Conservation (phyloP, 1,140 invertebrate genomes). For the Pseudomyrmex dendroicus region DNA sequence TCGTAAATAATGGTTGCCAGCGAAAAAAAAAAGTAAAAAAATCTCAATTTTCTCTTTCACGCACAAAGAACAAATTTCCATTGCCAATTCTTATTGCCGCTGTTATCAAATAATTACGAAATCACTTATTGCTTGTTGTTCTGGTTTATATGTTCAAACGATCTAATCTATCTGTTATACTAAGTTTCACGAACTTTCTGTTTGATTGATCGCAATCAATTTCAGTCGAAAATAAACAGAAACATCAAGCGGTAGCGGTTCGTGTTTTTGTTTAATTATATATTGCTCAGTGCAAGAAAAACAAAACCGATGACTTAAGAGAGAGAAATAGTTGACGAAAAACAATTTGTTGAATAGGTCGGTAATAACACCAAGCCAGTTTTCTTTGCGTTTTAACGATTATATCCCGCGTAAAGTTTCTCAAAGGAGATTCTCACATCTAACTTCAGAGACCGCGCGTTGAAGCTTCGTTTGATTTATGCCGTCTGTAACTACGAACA, state of each 20-base stretch:
- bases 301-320: background rate
- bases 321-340: background rate
- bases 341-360: conserved; percentile 18
- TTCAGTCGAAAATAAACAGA: conserved; percentile 31
- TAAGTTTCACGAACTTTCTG: conserved; percentile 48
- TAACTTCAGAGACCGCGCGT: conserved; percentile 8
- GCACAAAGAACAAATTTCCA: conserved; percentile 25
- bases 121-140: conserved; percentile 35
- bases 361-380: conserved; percentile 27
- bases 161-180: conserved; percentile 27
- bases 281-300: background rate
- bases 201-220: conserved; percentile 36
- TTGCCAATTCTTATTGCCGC: conserved; percentile 35
- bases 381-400: conserved; percentile 29
- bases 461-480: conserved; percentile 48
- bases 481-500: conserved; percentile 11
- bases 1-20: conserved; percentile 12
- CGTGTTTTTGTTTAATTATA: background rate
- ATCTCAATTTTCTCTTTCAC: background rate
- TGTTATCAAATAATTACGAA: conserved; percentile 42
- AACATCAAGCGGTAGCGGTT: background rate
- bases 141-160: conserved; percentile 33
- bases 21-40: conserved; percentile 38
- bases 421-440: background rate
- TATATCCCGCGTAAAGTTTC: conserved; percentile 17